Evolutionary conservation across 1,140 invertebrate genomes (phyloP).

Genomic region (Drosophila serrata): DNA sequence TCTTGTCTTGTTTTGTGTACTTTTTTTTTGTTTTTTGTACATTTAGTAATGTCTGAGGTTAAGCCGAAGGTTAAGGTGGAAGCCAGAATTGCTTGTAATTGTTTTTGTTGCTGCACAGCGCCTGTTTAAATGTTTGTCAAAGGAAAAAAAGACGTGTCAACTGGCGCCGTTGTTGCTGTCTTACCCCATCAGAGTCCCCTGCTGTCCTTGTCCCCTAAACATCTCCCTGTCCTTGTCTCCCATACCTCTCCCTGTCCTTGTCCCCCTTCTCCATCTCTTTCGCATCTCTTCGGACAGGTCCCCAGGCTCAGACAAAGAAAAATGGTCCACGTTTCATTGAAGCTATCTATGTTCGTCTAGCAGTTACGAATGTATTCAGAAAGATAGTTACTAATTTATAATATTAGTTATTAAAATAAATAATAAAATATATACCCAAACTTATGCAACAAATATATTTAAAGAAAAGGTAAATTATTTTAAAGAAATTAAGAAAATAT

Average conservation of each 20-base stretch:
- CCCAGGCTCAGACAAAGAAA: slow-evolving; percentile 62
- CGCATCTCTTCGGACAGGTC: slow-evolving; percentile 30
- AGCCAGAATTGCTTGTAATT: slow-evolving; percentile 70
- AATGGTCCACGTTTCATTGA: slow-evolving; percentile 76
- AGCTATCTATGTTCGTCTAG: slow-evolving; percentile 52
- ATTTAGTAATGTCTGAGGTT: slow-evolving; percentile 20
- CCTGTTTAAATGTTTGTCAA: slow-evolving; percentile 77
- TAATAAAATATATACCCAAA: too few species aligned
- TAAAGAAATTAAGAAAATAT: not conserved
- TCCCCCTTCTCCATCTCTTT: not conserved
- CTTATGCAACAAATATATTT: too few species aligned
- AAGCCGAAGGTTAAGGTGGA: slow-evolving; percentile 49
- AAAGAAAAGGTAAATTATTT: too few species aligned
- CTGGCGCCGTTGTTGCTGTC: slow-evolving; percentile 55
- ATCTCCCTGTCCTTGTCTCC: not conserved
- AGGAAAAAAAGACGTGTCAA: slow-evolving; percentile 73
- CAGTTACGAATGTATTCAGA: not conserved
- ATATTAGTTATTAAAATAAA: not conserved
- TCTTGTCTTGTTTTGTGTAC: not conserved
- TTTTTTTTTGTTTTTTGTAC: slow-evolving; percentile 1
- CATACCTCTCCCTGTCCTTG: not conserved
- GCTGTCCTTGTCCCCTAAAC: not conserved
- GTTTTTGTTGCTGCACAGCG: slow-evolving; percentile 56
- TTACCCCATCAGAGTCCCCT: slow-evolving; percentile 1
- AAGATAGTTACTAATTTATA: too few species aligned